Evolutionary conservation across 1,140 invertebrate species (phyloP).

Genomic region (Chironomus striatipennis): DNA sequence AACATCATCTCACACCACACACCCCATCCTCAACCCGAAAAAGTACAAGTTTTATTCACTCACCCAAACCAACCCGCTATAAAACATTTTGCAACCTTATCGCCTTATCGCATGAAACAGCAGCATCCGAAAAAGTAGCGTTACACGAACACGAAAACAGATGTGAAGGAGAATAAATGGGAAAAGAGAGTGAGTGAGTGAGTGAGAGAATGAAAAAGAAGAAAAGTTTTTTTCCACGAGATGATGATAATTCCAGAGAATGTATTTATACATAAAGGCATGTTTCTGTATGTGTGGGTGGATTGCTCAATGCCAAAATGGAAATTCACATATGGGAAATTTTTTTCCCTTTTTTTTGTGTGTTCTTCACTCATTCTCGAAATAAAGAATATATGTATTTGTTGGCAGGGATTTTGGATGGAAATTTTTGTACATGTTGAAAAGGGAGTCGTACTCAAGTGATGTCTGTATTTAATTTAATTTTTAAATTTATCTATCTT

Average conservation of each 20-base stretch:
- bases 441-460: too few species aligned
- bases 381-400: too few species aligned
- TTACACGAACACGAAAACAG: slow-evolving; percentile 1
- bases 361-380: neutral
- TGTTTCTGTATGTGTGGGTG: too few species aligned
- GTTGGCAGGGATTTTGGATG: neutral
- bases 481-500: too few species aligned
- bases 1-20: neutral
- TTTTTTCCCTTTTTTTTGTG: neutral
- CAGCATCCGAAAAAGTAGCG: slow-evolving; percentile 11
- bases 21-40: neutral
- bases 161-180: neutral
- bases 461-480: too few species aligned
- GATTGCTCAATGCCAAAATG: neutral
- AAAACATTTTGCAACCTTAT: neutral
- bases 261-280: too few species aligned
- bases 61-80: neutral
- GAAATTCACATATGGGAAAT: slow-evolving; percentile 2
- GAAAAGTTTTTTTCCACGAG: too few species aligned
- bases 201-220: neutral
- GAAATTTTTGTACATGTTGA: too few species aligned
- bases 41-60: neutral
- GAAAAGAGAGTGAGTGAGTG: neutral
- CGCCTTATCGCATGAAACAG: slow-evolving; percentile 4
- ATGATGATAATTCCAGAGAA: too few species aligned